phyloP scores from a whole-genome alignment of 2,797 vertebrate genomes.

The Lagocephalus sceleratus region DNA sequence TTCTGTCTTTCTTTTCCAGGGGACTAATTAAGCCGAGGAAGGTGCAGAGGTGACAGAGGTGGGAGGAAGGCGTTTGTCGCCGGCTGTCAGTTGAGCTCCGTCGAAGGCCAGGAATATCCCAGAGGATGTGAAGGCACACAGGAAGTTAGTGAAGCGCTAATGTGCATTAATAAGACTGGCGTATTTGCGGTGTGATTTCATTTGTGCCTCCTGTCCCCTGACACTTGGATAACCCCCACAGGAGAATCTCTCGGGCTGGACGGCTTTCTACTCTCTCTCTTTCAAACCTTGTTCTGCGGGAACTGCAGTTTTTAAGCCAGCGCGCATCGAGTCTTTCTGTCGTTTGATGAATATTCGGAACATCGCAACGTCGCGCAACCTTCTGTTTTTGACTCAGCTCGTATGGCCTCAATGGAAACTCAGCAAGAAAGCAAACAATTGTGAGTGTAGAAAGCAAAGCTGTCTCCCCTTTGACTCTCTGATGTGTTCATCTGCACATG shows the following conservation, averaged over 20 bases:
- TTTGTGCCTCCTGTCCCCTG: constrained; percentile 32
- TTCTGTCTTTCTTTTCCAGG: constrained; percentile 39
- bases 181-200: constrained; percentile 43
- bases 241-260: constrained; percentile 29
- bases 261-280: constrained; percentile 35
- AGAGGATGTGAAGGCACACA: constrained; percentile 37
- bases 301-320: constrained; percentile 7
- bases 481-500: constrained; percentile 50
- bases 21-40: constrained; percentile 45
- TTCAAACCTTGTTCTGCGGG: constrained; percentile 14
- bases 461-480: constrained; percentile 35
- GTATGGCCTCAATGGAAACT: constrained; percentile 12
- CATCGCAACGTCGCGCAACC: constrained; percentile 13
- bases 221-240: constrained; percentile 1
- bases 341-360: constrained; percentile 18
- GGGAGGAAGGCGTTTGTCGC: constrained; percentile 26
- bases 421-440: constrained; percentile 40
- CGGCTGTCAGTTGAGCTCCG: constrained; percentile 36
- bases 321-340: constrained; percentile 9
- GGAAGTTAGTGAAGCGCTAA: constrained; percentile 40
- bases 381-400: constrained; percentile 11
- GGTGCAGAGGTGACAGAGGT: constrained; percentile 36
- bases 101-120: constrained; percentile 51
- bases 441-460: constrained; percentile 18
- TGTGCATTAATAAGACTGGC: constrained; percentile 49